Base-by-base conservation (phyloP, 2,888 invertebrate species). In the Pseudeuparius sepicola region DNA sequence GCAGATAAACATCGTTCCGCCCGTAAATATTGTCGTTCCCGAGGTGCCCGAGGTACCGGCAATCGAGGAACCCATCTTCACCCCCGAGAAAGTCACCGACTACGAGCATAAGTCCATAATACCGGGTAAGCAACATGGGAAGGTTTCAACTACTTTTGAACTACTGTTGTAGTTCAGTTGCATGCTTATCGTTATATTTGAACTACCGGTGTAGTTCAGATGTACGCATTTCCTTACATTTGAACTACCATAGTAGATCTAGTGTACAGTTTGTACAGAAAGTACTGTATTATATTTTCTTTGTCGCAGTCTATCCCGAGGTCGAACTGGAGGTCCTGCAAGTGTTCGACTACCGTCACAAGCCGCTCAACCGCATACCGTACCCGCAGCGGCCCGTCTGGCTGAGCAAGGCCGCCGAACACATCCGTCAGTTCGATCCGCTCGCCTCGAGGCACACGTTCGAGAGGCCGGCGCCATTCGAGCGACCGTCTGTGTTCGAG, bases 311-410 rank as follows among this genome's bases (percentile, higher is more conserved):
- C 36, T 53, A 55, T 20, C 38, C 45, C 4, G 51, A 53, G 26
- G 69, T 71, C 35, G 67, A 74, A 42, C 68, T 76, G 45, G 73
- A 73, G 53, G 75, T 78, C 13, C 67, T 75, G 4, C 72, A 75
- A 51, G 75, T 72, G 46, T 76, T 80, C 61, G 79, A 82, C 55
- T 82, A 82, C 56, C 73, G 76, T 42, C 80, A 82, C 53, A 70
- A 64, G 50, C 67, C 71, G 1, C 45, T 60, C 9, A 60, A 55
- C 44, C 53, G 61, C 31, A 71, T 63, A 37, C 61, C 60, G n/a
- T 47, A 56, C 11, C 56, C 60, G 3, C 56, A 60, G 35, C 46
- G 63, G 30, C 63, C 63, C 2, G 51, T 48, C 37, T 63, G 63
- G 63, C 46, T 63, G 1, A 38, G 45, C 6, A 55, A 55, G 15